Base-by-base conservation (phyloP, 2,888 invertebrate genomes). In the Metellina segmentata region DNA sequence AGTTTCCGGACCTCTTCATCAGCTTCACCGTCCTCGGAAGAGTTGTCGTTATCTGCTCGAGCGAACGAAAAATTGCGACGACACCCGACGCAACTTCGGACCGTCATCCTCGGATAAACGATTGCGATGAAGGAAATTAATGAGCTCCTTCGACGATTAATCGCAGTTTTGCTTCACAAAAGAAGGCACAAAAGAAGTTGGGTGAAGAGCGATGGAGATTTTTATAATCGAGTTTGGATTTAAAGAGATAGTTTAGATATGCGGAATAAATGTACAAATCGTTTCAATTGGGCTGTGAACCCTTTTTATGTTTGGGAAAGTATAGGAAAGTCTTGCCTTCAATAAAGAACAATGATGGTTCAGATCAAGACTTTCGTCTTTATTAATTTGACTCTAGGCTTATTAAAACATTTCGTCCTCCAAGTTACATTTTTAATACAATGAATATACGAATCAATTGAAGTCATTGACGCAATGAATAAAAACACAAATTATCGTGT, bases 41-140 rank as follows among this genome's bases (percentile, higher is more conserved):
- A 34, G 34, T 16, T 77, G 61, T 79, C 79, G 61, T 79, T 79
- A 79, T 79, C 79, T 34, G 11, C 16, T 5, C n/a, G 49, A 34
- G 53, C 19, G 20, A 0, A 52, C 53, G 79, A 79, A 79, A 79
- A 79, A 79, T 79, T 79, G 79, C 79, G 20, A 79, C 53, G 79
- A 53, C 61, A 52, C 53, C 79, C 79, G 16, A 77, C 77, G 34
- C 74, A 13, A 74, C 20, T 34, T 34, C 34, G 74, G 20, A 20
- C 77, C 53, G 53, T 34, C 20, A 79, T 20, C 61, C 79, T 13
- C 9, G 34, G 11, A 61, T 34, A 34, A 71, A 53, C 51, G 86
- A 78, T 78, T 78, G 78, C 78, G 70, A 70, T 78, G 53, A 48
- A 61, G 78, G 79, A 78, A 78, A 86, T 86, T 86, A 86, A 86